A percentile compares a stretch with the other conserved stretches of the same genome.
These are phyloP conservation scores for Acromyrmex charruanus DNA, from an alignment of 1,140 invertebrate genomes.

Conservation along the genomic window DNA sequence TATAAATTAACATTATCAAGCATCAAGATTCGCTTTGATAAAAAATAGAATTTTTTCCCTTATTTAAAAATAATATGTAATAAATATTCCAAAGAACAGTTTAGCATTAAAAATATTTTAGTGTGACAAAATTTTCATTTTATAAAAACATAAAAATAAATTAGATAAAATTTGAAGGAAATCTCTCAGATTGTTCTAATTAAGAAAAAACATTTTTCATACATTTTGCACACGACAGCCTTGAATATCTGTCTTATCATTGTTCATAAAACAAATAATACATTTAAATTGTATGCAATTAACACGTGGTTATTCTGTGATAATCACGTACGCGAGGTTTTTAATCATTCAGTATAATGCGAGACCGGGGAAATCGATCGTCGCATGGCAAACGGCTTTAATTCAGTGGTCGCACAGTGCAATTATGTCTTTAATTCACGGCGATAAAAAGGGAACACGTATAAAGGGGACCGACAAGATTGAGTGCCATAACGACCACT, in stretches of 20 bases:
- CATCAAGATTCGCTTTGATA: too few relatives aligned
- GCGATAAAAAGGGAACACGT: background rate
- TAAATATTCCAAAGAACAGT: background rate
- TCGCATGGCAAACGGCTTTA: conserved; percentile 52
- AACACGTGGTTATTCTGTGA: conserved; percentile 39
- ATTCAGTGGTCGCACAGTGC: conserved; percentile 33
- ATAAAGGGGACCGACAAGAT: background rate
- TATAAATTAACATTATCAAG: too few relatives aligned
- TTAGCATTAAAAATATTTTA: background rate
- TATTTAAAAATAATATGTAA: background rate
- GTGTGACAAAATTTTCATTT: background rate
- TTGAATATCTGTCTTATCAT: background rate
- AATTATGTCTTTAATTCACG: conserved; percentile 66
- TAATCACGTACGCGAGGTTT: conserved; percentile 39
- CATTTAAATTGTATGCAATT: conserved; percentile 34
- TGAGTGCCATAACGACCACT: background rate
- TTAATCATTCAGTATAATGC: conserved; percentile 68
- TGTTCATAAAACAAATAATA: conserved; percentile 19
- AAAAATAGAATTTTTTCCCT: too few relatives aligned
- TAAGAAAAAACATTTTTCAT: background rate
- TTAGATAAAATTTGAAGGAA: background rate
- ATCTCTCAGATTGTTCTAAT: background rate
- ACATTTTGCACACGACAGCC: background rate
- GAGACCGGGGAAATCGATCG: conserved; percentile 57
- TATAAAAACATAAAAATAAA: background rate